Percentiles rank a stretch among this genome's conserved stretches.
phyloP scores from a whole-genome alignment of 1,140 invertebrate genomes.

The Acyrthosiphon pisum region DNA sequence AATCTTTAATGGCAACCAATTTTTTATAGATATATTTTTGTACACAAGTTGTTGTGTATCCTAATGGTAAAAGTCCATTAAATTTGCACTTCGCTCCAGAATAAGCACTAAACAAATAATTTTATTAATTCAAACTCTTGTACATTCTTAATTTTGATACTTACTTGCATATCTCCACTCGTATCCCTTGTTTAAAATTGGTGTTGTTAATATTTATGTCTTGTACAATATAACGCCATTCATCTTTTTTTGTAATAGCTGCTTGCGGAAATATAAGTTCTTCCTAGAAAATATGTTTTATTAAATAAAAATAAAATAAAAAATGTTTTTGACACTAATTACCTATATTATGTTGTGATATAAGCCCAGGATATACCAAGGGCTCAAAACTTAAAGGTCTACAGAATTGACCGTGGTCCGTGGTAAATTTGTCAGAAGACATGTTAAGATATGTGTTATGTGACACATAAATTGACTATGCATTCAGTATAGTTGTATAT shows the following conservation, averaged over 20 bases:
- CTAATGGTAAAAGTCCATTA: conserved; percentile 17
- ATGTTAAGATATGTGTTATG: no score
- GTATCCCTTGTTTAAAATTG: conserved; percentile 43
- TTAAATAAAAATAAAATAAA: not conserved
- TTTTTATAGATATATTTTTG: conserved; percentile 53
- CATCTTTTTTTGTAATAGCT: not conserved
- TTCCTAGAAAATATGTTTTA: conserved; percentile 31
- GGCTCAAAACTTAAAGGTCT: not conserved
- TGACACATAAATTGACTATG: no score
- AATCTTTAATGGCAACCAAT: conserved; percentile 41
- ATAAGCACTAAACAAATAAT: conserved; percentile 38
- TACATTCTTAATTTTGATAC: conserved; percentile 28
- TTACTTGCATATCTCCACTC: conserved; percentile 45
- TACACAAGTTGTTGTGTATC: conserved; percentile 35
- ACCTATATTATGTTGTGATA: not conserved
- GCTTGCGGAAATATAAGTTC: conserved; percentile 43
- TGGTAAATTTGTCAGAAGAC: no score
- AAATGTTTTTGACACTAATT: not conserved
- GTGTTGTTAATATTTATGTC: conserved; percentile 22
- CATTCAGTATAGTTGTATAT: not conserved
- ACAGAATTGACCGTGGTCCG: not conserved
- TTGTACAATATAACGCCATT: conserved; percentile 48
- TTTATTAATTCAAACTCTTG: not conserved
- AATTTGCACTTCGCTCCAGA: conserved; percentile 18
- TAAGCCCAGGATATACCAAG: not conserved